These are phyloP conservation scores for Panagrolaimus sp. DNA, from an alignment of 1,140 invertebrate genomes.

Conservation along the genomic window DNA sequence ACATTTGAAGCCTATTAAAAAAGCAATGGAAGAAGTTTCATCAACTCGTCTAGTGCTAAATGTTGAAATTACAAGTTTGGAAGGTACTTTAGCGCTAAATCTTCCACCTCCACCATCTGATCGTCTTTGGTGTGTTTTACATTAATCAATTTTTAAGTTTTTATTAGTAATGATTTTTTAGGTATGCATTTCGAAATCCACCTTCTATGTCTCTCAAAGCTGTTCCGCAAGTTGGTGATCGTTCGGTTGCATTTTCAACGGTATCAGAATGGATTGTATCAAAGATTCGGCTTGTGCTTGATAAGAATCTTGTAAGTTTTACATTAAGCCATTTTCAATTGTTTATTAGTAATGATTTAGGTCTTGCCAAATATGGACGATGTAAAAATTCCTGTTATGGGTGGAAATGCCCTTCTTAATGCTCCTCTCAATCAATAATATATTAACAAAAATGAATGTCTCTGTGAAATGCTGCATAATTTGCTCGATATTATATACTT, in stretches of 20 bases:
- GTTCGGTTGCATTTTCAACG: slow-evolving; percentile 47
- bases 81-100: slow-evolving; percentile 79
- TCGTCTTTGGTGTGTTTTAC: slow-evolving; percentile 72
- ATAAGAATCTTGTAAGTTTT: slow-evolving; percentile 57
- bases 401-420: slow-evolving; percentile 38
- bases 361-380: slow-evolving; percentile 57
- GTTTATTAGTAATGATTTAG: too few relatives aligned
- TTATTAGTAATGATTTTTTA: slow-evolving; percentile 22
- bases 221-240: slow-evolving; percentile 56
- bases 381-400: slow-evolving; percentile 43
- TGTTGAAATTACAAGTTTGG: slow-evolving; percentile 76
- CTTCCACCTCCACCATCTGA: slow-evolving; percentile 86
- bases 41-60: slow-evolving; percentile 82
- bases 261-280: slow-evolving; percentile 54
- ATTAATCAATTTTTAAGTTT: background rate
- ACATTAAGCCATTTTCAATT: too few relatives aligned
- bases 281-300: slow-evolving; percentile 38
- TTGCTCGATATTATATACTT: too few relatives aligned
- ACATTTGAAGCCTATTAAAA: slow-evolving; percentile 63
- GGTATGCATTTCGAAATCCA: slow-evolving; percentile 50
- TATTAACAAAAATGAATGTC: too few relatives aligned
- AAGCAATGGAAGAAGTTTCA: slow-evolving; percentile 66
- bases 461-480: too few relatives aligned
- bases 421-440: background rate
- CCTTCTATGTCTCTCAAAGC: slow-evolving; percentile 46